Conservation (phyloP, 64 coral and sea anemone species). For the Montipora sp. region DNA sequence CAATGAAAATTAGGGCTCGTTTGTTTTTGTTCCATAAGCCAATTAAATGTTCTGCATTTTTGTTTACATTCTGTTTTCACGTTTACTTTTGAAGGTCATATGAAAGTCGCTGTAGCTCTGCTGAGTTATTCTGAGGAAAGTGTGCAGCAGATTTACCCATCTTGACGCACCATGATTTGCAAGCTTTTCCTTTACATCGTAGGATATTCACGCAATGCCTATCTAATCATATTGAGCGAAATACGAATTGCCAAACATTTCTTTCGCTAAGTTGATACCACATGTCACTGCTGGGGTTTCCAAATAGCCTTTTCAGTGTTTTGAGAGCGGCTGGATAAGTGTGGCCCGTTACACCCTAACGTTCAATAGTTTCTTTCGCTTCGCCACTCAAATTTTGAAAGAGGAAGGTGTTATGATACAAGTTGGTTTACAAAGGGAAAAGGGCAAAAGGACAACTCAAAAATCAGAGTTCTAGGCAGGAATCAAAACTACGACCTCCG, state of each 20-base stretch:
- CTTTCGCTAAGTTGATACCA: neutral
- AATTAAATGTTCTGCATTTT: no score
- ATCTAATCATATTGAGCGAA: neutral
- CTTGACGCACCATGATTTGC: neutral
- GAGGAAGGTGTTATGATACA: no score
- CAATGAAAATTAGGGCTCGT: no score
- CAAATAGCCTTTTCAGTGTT: neutral
- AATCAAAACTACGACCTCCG: no score
- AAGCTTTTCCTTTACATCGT: neutral
- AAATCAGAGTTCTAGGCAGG: no score
- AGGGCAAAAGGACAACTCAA: neutral
- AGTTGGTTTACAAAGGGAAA: neutral
- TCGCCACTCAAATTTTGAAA: neutral
- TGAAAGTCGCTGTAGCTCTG: no score
- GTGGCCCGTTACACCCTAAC: neutral
- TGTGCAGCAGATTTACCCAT: neutral
- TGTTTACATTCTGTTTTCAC: no score
- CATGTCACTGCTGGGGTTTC: constrained; percentile 5
- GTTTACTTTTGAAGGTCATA: no score
- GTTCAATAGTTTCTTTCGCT: neutral
- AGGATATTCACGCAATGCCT: neutral
- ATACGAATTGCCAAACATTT: neutral
- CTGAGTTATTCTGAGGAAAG: no score
- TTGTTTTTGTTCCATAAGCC: no score
- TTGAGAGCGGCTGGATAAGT: neutral